Conservation (phyloP, 2,113 vertebrate genomes). For the Polyodon spathula region DNA sequence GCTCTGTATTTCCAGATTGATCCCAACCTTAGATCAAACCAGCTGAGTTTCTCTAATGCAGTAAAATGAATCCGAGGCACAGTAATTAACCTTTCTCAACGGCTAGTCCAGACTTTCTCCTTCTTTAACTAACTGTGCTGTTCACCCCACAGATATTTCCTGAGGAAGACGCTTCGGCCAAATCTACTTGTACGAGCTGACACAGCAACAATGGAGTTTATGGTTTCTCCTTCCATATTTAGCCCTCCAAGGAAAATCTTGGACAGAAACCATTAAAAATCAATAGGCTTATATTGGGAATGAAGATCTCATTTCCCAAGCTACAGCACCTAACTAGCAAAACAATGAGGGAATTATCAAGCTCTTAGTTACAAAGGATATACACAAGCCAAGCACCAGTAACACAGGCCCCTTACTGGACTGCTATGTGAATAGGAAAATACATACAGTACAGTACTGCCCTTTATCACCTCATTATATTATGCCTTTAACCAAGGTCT, state of each 20-base stretch:
- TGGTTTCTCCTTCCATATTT: slow-evolving; percentile 15
- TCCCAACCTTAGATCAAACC: too few relatives aligned
- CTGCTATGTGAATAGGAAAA: too few relatives aligned
- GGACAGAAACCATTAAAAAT: neutral
- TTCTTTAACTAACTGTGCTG: slow-evolving; percentile 34
- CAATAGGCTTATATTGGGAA: slow-evolving; percentile 11
- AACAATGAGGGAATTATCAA: too few relatives aligned
- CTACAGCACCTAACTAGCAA: too few relatives aligned
- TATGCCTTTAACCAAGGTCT: too few relatives aligned
- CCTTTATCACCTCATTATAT: too few relatives aligned
- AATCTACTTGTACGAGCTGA: slow-evolving; percentile 47
- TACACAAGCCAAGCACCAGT: too few relatives aligned
- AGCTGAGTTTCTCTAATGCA: neutral
- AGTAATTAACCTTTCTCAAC: slow-evolving; percentile 9
- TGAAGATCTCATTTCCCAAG: too few relatives aligned
- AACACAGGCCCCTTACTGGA: too few relatives aligned
- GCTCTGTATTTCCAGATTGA: too few relatives aligned
- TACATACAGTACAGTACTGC: too few relatives aligned
- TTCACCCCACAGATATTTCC: slow-evolving; percentile 58
- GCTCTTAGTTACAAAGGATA: too few relatives aligned
- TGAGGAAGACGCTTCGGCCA: slow-evolving; percentile 58
- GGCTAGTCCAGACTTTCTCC: slow-evolving; percentile 21
- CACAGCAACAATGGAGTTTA: slow-evolving; percentile 39
- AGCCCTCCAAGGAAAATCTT: neutral
- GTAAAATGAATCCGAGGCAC: slow-evolving; percentile 2